A percentile compares a stretch with the other conserved stretches of the same genome.
Evolutionary conservation across 2,888 invertebrate species (phyloP).

Genomic region (Heliconius sara): DNA sequence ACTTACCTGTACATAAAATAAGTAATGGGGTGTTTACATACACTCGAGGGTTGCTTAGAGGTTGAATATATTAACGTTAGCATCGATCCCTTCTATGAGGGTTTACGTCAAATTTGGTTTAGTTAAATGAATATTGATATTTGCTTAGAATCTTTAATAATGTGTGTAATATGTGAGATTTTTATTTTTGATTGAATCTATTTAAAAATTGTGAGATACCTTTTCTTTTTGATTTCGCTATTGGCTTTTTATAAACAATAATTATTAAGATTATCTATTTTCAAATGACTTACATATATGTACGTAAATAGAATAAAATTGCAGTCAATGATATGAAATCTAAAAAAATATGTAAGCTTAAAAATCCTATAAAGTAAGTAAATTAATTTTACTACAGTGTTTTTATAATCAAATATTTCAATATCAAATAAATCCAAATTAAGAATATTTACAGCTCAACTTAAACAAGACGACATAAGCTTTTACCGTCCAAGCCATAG

Average conservation of each 20-base stretch:
- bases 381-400: too few relatives aligned
- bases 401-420: constrained; percentile 7
- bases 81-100: constrained; percentile 51
- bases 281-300: too few relatives aligned
- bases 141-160: constrained; percentile 4
- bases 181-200: too few relatives aligned
- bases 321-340: too few relatives aligned
- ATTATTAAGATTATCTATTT: too few relatives aligned
- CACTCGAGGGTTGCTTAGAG: constrained; percentile 69
- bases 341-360: too few relatives aligned
- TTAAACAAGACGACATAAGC: constrained; percentile 48
- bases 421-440: constrained; percentile 31
- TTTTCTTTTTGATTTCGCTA: too few relatives aligned
- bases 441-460: constrained; percentile 41
- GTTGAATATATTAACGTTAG: constrained; percentile 76
- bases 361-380: too few relatives aligned
- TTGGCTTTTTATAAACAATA: too few relatives aligned
- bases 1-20: constrained; percentile 20
- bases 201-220: too few relatives aligned
- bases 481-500: constrained; percentile 39
- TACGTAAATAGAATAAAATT: too few relatives aligned
- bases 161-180: background rate
- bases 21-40: constrained; percentile 57
- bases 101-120: constrained; percentile 45
- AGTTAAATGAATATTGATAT: constrained; percentile 41